Evolutionary conservation across 2,113 vertebrate species (phyloP).

Genomic region (Vimba vimba): DNA sequence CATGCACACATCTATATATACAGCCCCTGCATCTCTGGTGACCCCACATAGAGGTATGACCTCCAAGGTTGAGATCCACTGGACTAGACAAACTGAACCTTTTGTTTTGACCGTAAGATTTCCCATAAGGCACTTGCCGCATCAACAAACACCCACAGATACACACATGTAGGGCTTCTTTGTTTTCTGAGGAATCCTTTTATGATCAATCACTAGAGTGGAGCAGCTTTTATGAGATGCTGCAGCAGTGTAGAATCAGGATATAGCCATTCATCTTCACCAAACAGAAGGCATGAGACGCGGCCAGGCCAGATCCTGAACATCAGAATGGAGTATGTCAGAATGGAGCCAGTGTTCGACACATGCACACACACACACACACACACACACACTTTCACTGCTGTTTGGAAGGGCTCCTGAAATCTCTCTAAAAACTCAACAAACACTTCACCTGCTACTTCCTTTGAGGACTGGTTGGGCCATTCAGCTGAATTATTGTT

Average conservation of each 20-base stretch:
- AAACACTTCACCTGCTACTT: constrained; percentile 47
- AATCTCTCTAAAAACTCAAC: constrained; percentile 40
- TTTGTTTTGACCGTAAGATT: not conserved
- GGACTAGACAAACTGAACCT: not conserved
- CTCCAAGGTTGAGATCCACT: not conserved
- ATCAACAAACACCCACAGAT: constrained; percentile 29
- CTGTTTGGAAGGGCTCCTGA: constrained; percentile 26
- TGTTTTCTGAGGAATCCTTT: constrained; percentile 37
- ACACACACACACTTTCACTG: not conserved
- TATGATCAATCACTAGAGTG: constrained; percentile 42
- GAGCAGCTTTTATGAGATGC: constrained; percentile 40
- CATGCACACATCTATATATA: constrained; percentile 53
- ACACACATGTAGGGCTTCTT: constrained; percentile 10
- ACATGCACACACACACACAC: not conserved
- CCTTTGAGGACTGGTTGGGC: constrained; percentile 74
- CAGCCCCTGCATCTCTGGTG: too few relatives aligned
- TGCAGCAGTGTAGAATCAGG: constrained; percentile 29
- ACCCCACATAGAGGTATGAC: not conserved
- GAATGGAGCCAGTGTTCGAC: not conserved
- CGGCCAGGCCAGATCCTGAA: constrained; percentile 13
- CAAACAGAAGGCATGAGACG: constrained; percentile 12
- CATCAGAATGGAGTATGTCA: not conserved
- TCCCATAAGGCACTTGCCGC: not conserved
- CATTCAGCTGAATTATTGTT: constrained; percentile 71
- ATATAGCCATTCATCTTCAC: constrained; percentile 33